Evolutionary conservation across 2,113 vertebrate species (phyloP).

Genomic region (Anhinga anhinga): DNA sequence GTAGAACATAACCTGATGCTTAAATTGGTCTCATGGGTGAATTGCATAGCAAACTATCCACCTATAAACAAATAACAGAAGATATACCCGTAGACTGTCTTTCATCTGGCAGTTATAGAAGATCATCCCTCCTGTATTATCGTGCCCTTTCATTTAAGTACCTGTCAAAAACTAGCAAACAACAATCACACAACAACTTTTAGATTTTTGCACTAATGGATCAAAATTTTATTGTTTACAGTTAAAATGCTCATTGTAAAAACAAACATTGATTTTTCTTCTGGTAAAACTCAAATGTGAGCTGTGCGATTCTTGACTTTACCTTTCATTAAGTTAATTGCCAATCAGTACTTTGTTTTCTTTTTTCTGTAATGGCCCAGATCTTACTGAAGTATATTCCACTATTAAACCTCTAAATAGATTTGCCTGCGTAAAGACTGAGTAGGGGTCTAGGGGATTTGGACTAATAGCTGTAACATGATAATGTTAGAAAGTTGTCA

Average conservation of each 20-base stretch:
- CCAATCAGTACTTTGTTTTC: background rate
- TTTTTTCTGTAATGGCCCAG: background rate
- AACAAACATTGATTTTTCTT: background rate
- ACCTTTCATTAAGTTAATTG: background rate
- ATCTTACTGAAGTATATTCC: background rate
- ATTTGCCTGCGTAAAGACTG: background rate
- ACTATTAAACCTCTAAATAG: background rate
- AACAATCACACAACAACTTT: background rate
- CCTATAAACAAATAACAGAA: background rate
- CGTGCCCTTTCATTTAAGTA: background rate
- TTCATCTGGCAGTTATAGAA: background rate
- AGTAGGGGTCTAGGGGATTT: background rate
- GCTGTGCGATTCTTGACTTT: background rate
- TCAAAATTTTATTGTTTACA: background rate
- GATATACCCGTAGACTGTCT: background rate
- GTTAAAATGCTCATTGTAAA: background rate
- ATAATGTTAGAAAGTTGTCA: conserved; percentile 42
- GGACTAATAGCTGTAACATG: conserved; percentile 11
- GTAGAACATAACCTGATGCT: background rate
- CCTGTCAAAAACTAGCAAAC: background rate
- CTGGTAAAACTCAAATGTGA: background rate
- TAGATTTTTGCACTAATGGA: background rate
- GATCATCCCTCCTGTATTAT: background rate
- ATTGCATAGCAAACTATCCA: background rate
- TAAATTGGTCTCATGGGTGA: background rate